Conservation (phyloP, 2,797 vertebrate species). For the Hoplostethus atlanticus region DNA sequence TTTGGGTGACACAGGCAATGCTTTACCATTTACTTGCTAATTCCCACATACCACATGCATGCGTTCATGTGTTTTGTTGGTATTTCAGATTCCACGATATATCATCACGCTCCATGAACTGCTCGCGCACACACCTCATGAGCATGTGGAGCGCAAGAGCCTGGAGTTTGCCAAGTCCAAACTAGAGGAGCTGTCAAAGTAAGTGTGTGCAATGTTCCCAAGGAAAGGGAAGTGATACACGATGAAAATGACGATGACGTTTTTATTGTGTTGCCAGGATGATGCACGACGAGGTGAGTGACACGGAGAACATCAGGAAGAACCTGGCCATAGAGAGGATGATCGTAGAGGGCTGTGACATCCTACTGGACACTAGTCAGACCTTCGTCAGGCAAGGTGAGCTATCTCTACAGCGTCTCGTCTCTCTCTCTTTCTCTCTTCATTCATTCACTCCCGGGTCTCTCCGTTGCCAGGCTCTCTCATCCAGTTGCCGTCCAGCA, state of each 20-base stretch:
- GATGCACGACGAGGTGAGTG: slow-evolving; percentile 97
- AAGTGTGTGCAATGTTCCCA: background rate
- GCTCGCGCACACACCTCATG: slow-evolving; percentile 94
- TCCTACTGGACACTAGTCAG: slow-evolving; percentile 94
- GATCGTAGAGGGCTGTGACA: slow-evolving; percentile 96
- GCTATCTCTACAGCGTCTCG: background rate
- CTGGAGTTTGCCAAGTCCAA: slow-evolving; percentile 96
- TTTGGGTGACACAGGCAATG: no score
- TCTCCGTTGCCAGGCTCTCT: slow-evolving; percentile 87
- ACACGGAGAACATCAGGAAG: slow-evolving; percentile 97
- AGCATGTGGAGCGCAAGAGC: slow-evolving; percentile 94
- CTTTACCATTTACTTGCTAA: no score
- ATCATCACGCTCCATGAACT: slow-evolving; percentile 97
- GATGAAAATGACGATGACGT: background rate
- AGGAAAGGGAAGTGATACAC: accelerated
- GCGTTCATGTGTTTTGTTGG: background rate
- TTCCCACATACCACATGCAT: no score
- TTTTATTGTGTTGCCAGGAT: slow-evolving; percentile 80
- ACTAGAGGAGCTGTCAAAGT: slow-evolving; percentile 92
- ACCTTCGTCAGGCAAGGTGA: slow-evolving; percentile 96
- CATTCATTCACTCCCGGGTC: background rate
- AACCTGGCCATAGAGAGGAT: slow-evolving; percentile 96
- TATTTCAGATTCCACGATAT: slow-evolving; percentile 91
- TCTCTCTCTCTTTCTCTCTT: background rate
- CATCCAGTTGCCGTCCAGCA: slow-evolving; percentile 94